Conservation (phyloP, 2,888 invertebrate species). For the Yponomeuta plumbellus region DNA sequence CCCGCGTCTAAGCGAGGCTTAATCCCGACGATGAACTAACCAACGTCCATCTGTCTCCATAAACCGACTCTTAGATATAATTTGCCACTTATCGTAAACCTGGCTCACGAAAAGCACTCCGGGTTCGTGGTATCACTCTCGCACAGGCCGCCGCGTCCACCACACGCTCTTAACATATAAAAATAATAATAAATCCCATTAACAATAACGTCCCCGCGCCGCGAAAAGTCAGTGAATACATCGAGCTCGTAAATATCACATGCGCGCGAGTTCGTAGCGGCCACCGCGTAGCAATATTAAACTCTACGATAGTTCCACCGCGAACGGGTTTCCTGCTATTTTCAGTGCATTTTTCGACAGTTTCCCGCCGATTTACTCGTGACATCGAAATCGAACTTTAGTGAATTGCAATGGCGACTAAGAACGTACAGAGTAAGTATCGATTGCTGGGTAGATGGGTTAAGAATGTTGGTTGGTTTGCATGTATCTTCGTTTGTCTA, state of each 20-base stretch:
- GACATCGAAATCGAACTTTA: slow-evolving; percentile 16
- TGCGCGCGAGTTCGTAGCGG: background rate
- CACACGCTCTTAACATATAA: background rate
- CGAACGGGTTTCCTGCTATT: background rate
- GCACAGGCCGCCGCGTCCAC: background rate
- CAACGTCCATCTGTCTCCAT: slow-evolving; percentile 34
- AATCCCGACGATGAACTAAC: slow-evolving; percentile 24
- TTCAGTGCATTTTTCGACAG: background rate
- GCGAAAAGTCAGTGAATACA: background rate
- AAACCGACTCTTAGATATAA: slow-evolving; percentile 23
- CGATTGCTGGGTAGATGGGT: background rate
- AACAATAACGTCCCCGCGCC: background rate
- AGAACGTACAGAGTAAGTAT: slow-evolving; percentile 22
- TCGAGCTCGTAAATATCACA: background rate
- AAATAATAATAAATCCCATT: background rate
- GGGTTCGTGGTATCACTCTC: background rate
- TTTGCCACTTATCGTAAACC: slow-evolving; percentile 11
- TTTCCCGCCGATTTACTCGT: background rate
- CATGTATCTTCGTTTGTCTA: background rate
- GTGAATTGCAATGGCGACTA: slow-evolving; percentile 18
- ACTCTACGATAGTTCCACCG: background rate
- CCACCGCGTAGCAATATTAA: background rate
- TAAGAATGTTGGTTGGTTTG: background rate
- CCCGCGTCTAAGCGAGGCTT: slow-evolving; percentile 4
- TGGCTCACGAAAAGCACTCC: slow-evolving; percentile 2